Evolutionary conservation across 2,113 vertebrate species (phyloP).

Genomic region (Oryzias melastigma): DNA sequence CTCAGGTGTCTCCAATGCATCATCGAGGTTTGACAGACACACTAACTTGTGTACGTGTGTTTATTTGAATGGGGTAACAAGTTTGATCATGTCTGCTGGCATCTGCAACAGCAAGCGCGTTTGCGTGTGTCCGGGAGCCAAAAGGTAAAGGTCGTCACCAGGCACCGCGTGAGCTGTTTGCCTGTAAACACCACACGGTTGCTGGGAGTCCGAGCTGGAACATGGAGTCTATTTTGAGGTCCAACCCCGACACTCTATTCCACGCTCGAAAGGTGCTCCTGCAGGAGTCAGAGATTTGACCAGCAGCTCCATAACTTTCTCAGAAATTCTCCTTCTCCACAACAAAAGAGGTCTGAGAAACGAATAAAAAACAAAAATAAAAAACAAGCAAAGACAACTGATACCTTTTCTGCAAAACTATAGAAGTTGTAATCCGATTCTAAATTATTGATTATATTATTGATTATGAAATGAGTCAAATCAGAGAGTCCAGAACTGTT

Average conservation of each 20-base stretch:
- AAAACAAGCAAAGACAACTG: background rate
- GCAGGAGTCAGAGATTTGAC: background rate
- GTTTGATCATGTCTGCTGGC: conserved; percentile 1
- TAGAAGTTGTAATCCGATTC: too few species aligned
- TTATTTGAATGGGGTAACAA: background rate
- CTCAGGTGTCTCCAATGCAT: too few species aligned
- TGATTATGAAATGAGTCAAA: too few species aligned
- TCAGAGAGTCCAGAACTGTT: too few species aligned
- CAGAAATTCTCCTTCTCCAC: background rate
- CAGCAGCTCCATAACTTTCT: conserved; percentile 4
- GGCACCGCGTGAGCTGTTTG: conserved; percentile 34
- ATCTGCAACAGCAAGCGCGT: background rate
- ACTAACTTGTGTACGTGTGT: conserved; percentile 2
- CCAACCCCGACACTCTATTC: background rate
- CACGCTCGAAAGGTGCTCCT: conserved; percentile 17
- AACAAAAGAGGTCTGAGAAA: background rate
- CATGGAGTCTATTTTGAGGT: conserved; percentile 42
- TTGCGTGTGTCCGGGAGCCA: conserved; percentile 4
- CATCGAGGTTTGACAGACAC: too few species aligned
- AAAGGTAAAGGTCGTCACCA: conserved; percentile 36
- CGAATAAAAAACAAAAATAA: background rate
- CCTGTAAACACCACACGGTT: conserved; percentile 47
- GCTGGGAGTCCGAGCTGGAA: conserved; percentile 32
- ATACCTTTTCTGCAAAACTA: too few species aligned
- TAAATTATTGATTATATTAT: too few species aligned